These are phyloP conservation scores for Hydropotes inermis DNA, from an alignment of 2,113 vertebrate genomes.

Conservation along the genomic window DNA sequence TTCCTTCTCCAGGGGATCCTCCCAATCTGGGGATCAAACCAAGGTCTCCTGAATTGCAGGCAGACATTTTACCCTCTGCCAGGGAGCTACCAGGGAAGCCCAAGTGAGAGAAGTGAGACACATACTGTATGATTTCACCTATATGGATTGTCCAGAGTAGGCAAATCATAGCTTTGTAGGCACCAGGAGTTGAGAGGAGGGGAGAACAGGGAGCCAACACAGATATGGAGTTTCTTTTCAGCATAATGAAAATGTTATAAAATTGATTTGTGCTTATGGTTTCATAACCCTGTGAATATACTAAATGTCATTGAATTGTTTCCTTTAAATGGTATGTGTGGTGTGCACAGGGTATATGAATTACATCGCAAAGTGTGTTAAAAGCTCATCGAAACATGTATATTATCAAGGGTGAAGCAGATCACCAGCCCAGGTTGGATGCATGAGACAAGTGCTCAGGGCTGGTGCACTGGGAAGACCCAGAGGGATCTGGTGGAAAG, in stretches of 20 bases:
- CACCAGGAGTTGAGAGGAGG: background rate
- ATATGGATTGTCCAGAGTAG: background rate
- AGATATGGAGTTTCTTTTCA: background rate
- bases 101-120: background rate
- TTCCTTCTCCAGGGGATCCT: background rate
- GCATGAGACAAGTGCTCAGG: too few species aligned
- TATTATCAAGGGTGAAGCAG: too few species aligned
- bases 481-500: too few species aligned
- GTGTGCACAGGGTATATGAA: background rate
- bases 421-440: too few species aligned
- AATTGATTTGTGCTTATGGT: background rate
- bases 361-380: background rate
- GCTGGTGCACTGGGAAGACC: too few species aligned
- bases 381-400: background rate
- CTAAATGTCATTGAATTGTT: background rate
- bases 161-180: background rate
- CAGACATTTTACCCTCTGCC: background rate
- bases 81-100: background rate
- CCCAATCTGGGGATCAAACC: background rate
- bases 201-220: background rate
- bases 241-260: background rate
- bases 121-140: background rate
- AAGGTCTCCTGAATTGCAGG: background rate
- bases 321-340: background rate
- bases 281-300: background rate